Base-by-base conservation (phyloP, 2,888 invertebrate genomes). In the Temnothorax unifasciatus region DNA sequence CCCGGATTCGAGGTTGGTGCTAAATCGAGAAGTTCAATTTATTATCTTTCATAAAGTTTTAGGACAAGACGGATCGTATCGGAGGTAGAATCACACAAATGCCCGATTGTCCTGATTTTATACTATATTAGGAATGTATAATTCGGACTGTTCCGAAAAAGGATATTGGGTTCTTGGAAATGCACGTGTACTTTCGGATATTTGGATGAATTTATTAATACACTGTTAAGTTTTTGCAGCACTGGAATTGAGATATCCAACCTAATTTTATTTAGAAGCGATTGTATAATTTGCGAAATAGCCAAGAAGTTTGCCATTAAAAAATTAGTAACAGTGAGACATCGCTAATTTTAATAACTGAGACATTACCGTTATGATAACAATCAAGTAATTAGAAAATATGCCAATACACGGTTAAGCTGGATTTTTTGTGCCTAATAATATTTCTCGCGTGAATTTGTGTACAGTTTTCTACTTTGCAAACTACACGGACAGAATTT, bases 11-110 rank as follows among this genome's bases (percentile, higher is more conserved):
- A 6, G 15, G 21, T 34, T 15, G 50, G 11, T 15, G 13, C 8
- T 44, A 64, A n/a, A 64, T n/a, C 18, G 34, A 64, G n/a, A 47
- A 2, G 3, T 34, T 47, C 29, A 75, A 44, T 34, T 47, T 75
- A 25, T 74, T 75, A 29, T 25, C 73, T 73, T 73, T 41, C 4
- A 6, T 41, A 15, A 41, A 73, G 6, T 41, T 41, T 73, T 18
- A 57, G 15, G 13, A 41, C 25, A 41, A 4, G 38, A 2, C n/a
- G 1, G n/a, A 73, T 73, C 18, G 38, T 18, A 41, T 25, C 11
- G 1, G 18, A 18, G 52, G 9, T 8, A 54, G 15, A 15, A 71
- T 21, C 34, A 9, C 34, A 25, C 11, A 38, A 4, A 11, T 29
- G 29, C 38, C 13, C 6, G 1, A 21, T 18, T 21, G 38, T 25